Evolutionary conservation across 2,888 invertebrate species (phyloP), one percentile per base, ranked within the genome.

Genomic region (Drosophila leonis): DNA sequence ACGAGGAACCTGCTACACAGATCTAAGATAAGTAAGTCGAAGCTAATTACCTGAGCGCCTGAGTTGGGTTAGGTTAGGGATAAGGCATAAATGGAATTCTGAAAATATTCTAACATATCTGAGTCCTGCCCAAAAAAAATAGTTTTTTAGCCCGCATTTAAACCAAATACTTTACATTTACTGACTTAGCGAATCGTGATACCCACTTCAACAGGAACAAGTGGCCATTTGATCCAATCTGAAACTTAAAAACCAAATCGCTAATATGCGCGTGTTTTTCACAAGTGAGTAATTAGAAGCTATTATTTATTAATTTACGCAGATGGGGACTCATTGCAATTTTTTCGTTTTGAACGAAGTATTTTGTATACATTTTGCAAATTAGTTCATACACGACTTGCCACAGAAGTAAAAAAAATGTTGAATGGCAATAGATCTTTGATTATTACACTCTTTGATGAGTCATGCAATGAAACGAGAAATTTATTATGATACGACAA

Each of bases 391-490:
- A 27, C 27, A 46, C 46, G 27, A 27, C 15, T 15, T 20, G 24
- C 13, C 27, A 46, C 8, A 46, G 1, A 18, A 18, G 12, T 7
- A 18, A 18, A 31, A 18, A 49, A 9, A 15, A 13, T 18, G 9
- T 24, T n/a, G 10, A 24, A 35, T 24, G 51, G 35, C 24, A 37
- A 4, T 5, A 27, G 7, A 24, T 7, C 7, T 56, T n/a, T 18
- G 27, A 18, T n/a, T n/a, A 18, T 29, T 29, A n/a, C 10, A 44
- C 7, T 33, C 24, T 24, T 7, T 18, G 67, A 75, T 88, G 89
- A 88, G 65, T 80, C 83, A 80, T 64, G 69, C 71, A 76, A 72
- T 76, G 73, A 80, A 75, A 66, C 8, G 65, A 61, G 42, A 46
- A 59, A 65, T 57, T 66, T 70, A 64, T 61, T 70, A 56, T 56